Percentiles rank a stretch among this genome's conserved stretches.
Evolutionary conservation across 1,140 invertebrate genomes (phyloP).

Genomic region (silkworm (Bombyx mori)): DNA sequence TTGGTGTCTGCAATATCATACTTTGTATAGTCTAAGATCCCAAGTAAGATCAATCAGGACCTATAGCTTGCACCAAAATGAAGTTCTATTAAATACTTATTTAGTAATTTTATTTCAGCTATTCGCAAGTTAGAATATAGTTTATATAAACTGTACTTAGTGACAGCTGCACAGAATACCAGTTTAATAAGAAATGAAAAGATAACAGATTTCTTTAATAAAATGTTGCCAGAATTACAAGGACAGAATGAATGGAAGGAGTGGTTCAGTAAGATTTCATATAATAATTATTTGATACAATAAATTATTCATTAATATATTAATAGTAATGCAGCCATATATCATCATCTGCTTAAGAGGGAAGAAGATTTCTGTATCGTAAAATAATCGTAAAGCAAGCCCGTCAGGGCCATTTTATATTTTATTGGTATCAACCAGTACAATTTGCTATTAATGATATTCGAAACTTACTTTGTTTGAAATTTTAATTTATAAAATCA

Average conservation of each 20-base stretch:
- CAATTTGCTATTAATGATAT: no score
- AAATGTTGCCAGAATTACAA: slow-evolving; percentile 89
- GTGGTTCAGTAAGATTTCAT: slow-evolving; percentile 91
- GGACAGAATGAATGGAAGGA: slow-evolving; percentile 95
- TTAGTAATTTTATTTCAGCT: slow-evolving; percentile 65
- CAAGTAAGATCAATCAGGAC: no score
- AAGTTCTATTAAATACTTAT: neutral
- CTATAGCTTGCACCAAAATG: no score
- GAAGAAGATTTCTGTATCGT: neutral
- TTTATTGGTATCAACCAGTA: no score
- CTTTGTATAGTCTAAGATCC: neutral
- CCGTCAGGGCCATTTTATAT: no score
- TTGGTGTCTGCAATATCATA: neutral
- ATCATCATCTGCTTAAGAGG: neutral
- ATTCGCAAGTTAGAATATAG: slow-evolving; percentile 91
- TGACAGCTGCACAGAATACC: slow-evolving; percentile 79
- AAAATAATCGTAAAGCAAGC: no score
- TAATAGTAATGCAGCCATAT: neutral
- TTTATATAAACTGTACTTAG: slow-evolving; percentile 90
- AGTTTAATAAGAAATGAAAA: slow-evolving; percentile 87
- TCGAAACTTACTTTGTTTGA: no score
- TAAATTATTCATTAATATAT: neutral
- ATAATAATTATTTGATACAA: neutral
- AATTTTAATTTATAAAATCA: no score
- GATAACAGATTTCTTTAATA: slow-evolving; percentile 91